Percentiles rank a stretch among this genome's conserved stretches.
Conservation (phyloP, 2,888 invertebrate genomes). For the Plusia festucae region DNA sequence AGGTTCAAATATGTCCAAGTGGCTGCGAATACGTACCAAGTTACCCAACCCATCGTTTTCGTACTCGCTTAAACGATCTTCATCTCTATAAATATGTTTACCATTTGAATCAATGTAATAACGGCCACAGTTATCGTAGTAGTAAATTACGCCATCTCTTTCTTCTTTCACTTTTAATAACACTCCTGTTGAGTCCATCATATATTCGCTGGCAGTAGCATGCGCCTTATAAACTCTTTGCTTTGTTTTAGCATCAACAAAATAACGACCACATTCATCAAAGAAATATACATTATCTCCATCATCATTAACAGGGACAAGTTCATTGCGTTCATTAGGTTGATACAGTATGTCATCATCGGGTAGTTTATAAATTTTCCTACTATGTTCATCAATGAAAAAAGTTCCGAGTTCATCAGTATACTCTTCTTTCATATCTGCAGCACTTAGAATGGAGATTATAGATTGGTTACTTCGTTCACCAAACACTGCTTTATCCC, state of each 20-base stretch:
- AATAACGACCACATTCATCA: constrained; percentile 85
- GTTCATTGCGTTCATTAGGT: constrained; percentile 76
- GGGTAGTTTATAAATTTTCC: constrained; percentile 80
- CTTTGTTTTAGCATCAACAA: constrained; percentile 71
- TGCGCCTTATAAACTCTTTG: constrained; percentile 82
- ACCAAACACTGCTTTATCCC: constrained; percentile 81
- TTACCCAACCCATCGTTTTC: constrained; percentile 86
- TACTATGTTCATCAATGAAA: constrained; percentile 77
- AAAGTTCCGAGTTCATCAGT: constrained; percentile 80
- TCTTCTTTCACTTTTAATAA: constrained; percentile 81
- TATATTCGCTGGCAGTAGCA: constrained; percentile 80
- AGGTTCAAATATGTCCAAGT: constrained; percentile 74
- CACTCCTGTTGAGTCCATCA: constrained; percentile 80
- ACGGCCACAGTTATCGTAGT: constrained; percentile 82
- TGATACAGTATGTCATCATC: constrained; percentile 76
- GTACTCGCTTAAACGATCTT: constrained; percentile 80
- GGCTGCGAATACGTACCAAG: constrained; percentile 81
- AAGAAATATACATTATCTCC: constrained; percentile 77
- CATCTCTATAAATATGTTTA: constrained; percentile 82
- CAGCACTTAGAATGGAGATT: constrained; percentile 81
- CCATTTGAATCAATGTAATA: constrained; percentile 80
- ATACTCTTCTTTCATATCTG: constrained; percentile 79
- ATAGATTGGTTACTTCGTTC: constrained; percentile 77
- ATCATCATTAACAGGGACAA: constrained; percentile 80
- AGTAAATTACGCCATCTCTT: constrained; percentile 76